Conservation (phyloP, 2,113 vertebrate species). For the Colinus virginianus region DNA sequence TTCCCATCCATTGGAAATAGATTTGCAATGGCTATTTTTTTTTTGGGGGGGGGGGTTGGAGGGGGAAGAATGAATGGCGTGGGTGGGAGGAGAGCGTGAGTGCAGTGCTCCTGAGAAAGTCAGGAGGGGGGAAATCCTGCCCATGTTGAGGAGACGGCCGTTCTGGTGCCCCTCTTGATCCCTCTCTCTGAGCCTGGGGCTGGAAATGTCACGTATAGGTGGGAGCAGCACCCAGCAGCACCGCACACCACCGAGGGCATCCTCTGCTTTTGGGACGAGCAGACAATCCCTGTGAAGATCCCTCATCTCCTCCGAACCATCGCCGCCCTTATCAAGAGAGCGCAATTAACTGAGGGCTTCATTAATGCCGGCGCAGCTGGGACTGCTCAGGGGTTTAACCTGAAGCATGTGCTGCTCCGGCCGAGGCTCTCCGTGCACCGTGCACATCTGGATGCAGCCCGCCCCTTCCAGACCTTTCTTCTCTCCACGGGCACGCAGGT, state of each 20-base stretch:
- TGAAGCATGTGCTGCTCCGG: slow-evolving; percentile 62
- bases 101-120: neutral
- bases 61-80: neutral
- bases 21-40: neutral
- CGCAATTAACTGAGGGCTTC: slow-evolving; percentile 48
- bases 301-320: neutral
- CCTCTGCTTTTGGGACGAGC: neutral
- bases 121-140: neutral
- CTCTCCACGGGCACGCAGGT: slow-evolving; percentile 23
- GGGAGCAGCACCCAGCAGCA: neutral
- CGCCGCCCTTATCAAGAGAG: neutral
- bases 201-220: neutral
- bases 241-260: fast-evolving
- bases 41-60: neutral
- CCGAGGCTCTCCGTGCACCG: slow-evolving; percentile 53
- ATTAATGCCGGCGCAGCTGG: slow-evolving; percentile 62
- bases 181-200: neutral
- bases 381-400: slow-evolving; percentile 63
- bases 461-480: slow-evolving; percentile 65
- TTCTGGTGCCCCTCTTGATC: neutral
- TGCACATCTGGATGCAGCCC: slow-evolving; percentile 29
- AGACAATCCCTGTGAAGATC: neutral
- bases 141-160: neutral
- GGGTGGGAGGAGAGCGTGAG: neutral
- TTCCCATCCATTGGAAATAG: neutral